These are phyloP conservation scores for Megalurothrips usitatus DNA, from an alignment of 2,888 invertebrate species.

Conservation along the genomic window DNA sequence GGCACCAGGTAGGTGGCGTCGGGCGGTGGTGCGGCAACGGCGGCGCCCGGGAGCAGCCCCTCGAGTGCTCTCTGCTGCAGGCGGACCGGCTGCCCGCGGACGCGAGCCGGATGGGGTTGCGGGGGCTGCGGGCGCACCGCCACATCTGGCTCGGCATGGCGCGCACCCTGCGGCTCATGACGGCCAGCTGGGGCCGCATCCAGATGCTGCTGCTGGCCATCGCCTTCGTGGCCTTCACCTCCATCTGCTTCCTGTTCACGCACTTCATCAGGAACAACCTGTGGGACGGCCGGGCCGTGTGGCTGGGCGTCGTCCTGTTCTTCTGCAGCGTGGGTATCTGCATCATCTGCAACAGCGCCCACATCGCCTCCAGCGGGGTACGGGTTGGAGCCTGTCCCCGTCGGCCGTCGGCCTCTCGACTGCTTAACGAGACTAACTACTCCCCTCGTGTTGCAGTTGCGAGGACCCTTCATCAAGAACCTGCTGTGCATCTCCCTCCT, in stretches of 20 bases:
- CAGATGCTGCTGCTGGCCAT: background rate
- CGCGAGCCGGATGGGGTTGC: background rate
- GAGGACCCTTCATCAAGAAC: background rate
- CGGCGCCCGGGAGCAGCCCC: background rate
- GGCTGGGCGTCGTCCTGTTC: background rate
- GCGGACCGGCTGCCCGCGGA: background rate
- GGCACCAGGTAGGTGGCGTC: background rate
- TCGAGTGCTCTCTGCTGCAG: background rate
- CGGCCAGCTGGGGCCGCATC: background rate
- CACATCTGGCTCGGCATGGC: background rate
- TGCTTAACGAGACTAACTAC: background rate
- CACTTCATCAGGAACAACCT: background rate
- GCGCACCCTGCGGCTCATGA: background rate
- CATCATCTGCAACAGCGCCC: background rate
- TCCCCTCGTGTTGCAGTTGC: background rate
- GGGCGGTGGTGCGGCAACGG: background rate
- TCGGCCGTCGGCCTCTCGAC: too few relatives aligned
- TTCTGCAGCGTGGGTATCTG: background rate
- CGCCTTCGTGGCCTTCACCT: background rate
- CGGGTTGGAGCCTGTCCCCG: background rate
- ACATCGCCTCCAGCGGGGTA: background rate
- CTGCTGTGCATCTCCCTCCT: background rate
- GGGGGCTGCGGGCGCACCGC: background rate
- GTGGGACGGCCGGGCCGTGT: background rate
- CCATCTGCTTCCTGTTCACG: background rate